These are phyloP conservation scores for Jaculus jaculus DNA, from an alignment of 2,113 vertebrate species.

Conservation along the genomic window DNA sequence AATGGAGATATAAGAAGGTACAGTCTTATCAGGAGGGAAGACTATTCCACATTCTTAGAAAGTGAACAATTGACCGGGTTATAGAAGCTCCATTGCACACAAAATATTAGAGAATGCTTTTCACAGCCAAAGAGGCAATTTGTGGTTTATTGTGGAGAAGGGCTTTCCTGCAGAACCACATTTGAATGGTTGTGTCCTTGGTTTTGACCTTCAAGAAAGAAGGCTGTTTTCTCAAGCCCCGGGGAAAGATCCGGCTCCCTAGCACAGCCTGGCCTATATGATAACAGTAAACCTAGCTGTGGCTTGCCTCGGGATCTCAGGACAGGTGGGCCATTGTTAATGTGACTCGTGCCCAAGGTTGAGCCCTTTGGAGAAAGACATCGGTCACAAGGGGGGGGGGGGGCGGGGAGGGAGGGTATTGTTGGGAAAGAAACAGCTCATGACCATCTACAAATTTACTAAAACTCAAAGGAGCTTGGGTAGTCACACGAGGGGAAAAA, in stretches of 20 bases:
- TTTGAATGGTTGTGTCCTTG: background rate
- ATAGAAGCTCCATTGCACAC: constrained; percentile 71
- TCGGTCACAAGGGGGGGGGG: background rate
- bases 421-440: background rate
- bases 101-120: constrained; percentile 73
- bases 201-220: background rate
- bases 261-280: constrained; percentile 31
- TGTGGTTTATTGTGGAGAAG: constrained; percentile 45
- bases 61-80: constrained; percentile 76
- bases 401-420: no score
- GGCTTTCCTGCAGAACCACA: constrained; percentile 55
- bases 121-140: constrained; percentile 54
- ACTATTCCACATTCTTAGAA: constrained; percentile 56
- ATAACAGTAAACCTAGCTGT: constrained; percentile 54
- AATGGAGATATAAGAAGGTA: constrained; percentile 77
- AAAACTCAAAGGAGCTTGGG: background rate
- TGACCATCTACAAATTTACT: background rate
- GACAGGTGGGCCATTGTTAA: constrained; percentile 67
- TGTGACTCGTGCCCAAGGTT: constrained; percentile 52
- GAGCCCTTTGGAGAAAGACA: constrained; percentile 44
- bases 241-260: constrained; percentile 66
- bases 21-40: constrained; percentile 74
- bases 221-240: background rate
- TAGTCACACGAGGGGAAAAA: no score
- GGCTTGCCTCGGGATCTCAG: constrained; percentile 28